Percentiles rank a stretch among this genome's conserved stretches.
These are phyloP conservation scores for Mesocricetus auratus DNA, from an alignment of 2,113 vertebrate species.

Conservation along the genomic window DNA sequence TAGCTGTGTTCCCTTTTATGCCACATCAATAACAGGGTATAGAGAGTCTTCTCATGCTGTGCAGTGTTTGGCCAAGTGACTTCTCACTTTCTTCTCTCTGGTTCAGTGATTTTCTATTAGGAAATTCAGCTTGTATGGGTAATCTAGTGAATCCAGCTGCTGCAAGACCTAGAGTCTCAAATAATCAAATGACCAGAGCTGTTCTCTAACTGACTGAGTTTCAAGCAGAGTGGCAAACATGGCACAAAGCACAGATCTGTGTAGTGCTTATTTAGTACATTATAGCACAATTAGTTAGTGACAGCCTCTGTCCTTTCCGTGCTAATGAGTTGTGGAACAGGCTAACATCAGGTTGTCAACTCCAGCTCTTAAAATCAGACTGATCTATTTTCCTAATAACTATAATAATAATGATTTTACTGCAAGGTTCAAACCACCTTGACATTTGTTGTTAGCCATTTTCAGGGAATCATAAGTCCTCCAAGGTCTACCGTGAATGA, in stretches of 20 bases:
- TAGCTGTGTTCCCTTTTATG: not conserved
- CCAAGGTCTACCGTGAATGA: conserved; percentile 25
- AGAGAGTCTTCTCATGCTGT: not conserved
- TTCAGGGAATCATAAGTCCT: not conserved
- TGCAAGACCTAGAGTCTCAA: conserved; percentile 46
- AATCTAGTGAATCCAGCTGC: conserved; percentile 56
- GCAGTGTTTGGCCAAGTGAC: not conserved
- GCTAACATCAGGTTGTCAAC: conserved; percentile 48
- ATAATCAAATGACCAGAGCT: conserved; percentile 63
- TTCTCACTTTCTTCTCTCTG: conserved; percentile 36
- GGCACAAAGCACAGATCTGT: conserved; percentile 49
- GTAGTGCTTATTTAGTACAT: conserved; percentile 23
- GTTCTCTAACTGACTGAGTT: conserved; percentile 65
- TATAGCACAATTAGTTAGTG: conserved; percentile 5
- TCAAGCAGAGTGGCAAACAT: conserved; percentile 60
- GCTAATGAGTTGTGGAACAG: conserved; percentile 7
- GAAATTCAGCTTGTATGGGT: conserved; percentile 53
- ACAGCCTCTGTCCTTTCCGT: conserved; percentile 46
- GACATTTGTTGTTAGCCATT: conserved; percentile 33
- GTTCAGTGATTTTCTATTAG: conserved; percentile 10
- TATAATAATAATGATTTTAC: conserved; percentile 32
- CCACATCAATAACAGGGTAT: not conserved
- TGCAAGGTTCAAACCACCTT: conserved; percentile 32
- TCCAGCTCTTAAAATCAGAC: conserved; percentile 46
- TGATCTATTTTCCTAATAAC: not conserved